Percentiles rank a stretch among this genome's conserved stretches.
phyloP scores from a whole-genome alignment of 2,797 vertebrate genomes.

The Ambastaia sidthimunki region DNA sequence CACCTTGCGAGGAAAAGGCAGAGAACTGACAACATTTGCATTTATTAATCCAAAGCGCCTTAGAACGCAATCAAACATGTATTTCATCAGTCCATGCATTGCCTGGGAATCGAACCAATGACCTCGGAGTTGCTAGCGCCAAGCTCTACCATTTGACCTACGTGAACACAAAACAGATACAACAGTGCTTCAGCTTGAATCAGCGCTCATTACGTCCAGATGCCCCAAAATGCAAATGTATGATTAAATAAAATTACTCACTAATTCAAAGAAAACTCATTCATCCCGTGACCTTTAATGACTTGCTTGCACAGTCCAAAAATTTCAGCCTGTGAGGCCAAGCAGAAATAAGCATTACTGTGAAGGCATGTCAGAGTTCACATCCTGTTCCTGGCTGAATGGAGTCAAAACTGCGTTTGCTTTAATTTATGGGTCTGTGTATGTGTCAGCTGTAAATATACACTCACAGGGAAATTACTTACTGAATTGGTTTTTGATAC shows the following conservation, averaged over 20 bases:
- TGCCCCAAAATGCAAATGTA: slow-evolving; percentile 4
- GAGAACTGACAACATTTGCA: too few species aligned
- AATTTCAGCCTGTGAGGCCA: slow-evolving; percentile 33
- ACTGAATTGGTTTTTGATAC: neutral
- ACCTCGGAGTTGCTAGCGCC: neutral
- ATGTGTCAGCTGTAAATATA: slow-evolving; percentile 67
- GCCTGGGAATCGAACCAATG: neutral
- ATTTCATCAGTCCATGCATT: neutral
- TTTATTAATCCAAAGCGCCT: too few species aligned
- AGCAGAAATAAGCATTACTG: slow-evolving; percentile 57
- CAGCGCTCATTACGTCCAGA: slow-evolving; percentile 6
- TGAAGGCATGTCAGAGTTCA: slow-evolving; percentile 61
- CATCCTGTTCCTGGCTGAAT: slow-evolving; percentile 56
- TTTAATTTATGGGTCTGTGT: slow-evolving; percentile 61
- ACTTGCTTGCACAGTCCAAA: slow-evolving; percentile 41
- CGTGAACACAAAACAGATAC: neutral
- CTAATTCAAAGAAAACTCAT: slow-evolving; percentile 24
- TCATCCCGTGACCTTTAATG: slow-evolving; percentile 24
- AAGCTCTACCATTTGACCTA: too few species aligned
- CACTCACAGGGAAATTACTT: slow-evolving; percentile 46
- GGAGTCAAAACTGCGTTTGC: slow-evolving; percentile 55
- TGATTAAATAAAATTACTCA: slow-evolving; percentile 33
- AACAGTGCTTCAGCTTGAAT: neutral
- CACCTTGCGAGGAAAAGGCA: too few species aligned
- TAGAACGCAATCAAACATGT: neutral